Base-by-base conservation (phyloP, 2,113 vertebrate genomes). In the Phainopepla nitens region DNA sequence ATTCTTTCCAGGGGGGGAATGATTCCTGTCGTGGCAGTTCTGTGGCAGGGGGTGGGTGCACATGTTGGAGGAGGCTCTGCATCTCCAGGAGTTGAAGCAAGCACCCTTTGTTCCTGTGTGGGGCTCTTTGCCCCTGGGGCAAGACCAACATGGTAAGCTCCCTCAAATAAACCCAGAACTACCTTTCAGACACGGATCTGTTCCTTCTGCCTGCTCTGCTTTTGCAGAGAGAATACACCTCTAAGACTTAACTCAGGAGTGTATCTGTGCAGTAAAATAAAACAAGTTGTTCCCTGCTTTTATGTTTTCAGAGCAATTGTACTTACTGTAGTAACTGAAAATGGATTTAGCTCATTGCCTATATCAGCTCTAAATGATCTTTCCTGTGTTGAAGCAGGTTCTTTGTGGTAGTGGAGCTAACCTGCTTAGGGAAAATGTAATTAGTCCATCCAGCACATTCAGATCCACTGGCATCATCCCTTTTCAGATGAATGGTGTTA, bases 251-350 rank as follows among this genome's bases (percentile, higher is more conserved):
- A 49, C 90, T 95, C 85, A 96, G 92, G 87, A 93, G 87, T 73
- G 64, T 82, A 36, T 45, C 75, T 76, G 73, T 62, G 87, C 94
- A 86, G 75, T 90, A 72, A 89, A 95, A 94, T 88, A 89, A 91
- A 96, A 75, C 23, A 50, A 85, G 54, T 69, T 78, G 79, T 89
- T 92, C 84, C 35, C 56, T 51, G 17, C 56, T 93, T 87, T 84
- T 84, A 85, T 80, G 60, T 86, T 95, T 93, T 69, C 61, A 56
- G 71, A 90, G 75, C 61, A 68, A 33, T 64, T 75, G 33, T 82
- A 70, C 88, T 87, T 91, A 68, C 66, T 86, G 58, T 65, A 75
- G 78, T 87, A 87, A 65, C 85, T 84, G 89, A 75, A 86, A 89
- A 81, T 15, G 60, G 79, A 78, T 82, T 89, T 87, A 66, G 58